Evolutionary conservation across 1,140 invertebrate genomes (phyloP), one percentile per base, ranked within the genome.

Genomic region (Nephila pilipes): DNA sequence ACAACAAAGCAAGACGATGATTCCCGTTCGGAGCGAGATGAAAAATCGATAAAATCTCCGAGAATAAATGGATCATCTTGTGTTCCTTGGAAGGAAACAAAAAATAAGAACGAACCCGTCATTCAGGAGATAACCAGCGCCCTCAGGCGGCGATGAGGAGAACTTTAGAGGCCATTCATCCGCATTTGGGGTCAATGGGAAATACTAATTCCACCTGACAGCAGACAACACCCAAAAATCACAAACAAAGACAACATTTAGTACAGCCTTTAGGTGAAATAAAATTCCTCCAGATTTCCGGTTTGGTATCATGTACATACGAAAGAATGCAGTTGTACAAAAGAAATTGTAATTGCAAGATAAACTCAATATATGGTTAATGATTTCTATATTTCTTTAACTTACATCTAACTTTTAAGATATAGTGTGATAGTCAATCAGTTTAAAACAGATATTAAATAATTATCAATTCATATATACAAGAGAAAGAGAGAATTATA

Each of bases 151-250:
- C 29, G 29, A 16, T 12, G 20, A 4, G 5, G 25, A 32, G 54
- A 58, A 85, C n/a, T 36, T 25, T 16, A 58, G 29, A 85, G 83
- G 83, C 83, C 83, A 85, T 85, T 85, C 83, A 85, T 85, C 83
- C 57, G 54, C n/a, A 32, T 60, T 85, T 22, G 57, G 57, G 55
- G 83, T 85, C 55, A 85, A 85, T 85, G 83, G n/a, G 57, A 85
- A 85, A 85, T 36, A 85, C 38, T 54, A 22, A 58, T 22, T 36
- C 55, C 29, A 22, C 22, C 80, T 32, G 14, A 85, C 55, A 85
- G 57, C 22, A 60, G 57, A 85, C 16, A 58, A 60, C 55, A 57
- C 16, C 29, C 83, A n/a, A 46, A n/a, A 55, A 46, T 54, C 80
- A 12, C 8, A 54, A 16, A n/a, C 46, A 18, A 54, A 81, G 63